Evolutionary conservation across 2,797 vertebrate species (phyloP).

Genomic region (Liasis olivaceus): DNA sequence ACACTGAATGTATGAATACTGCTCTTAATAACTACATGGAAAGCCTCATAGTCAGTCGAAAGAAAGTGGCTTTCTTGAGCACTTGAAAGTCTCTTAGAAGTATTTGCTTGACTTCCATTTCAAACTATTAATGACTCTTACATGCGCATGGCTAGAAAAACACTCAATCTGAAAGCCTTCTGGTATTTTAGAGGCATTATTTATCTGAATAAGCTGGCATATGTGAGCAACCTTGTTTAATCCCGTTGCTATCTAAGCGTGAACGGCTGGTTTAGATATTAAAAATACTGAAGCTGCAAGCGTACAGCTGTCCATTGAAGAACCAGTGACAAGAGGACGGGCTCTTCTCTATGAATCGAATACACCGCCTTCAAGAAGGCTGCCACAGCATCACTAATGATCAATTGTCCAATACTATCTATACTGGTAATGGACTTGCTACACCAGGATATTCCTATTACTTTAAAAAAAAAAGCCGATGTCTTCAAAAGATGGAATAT

Average conservation of each 20-base stretch:
- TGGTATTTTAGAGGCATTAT: background rate
- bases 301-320: background rate
- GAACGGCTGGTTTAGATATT: background rate
- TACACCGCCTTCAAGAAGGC: background rate
- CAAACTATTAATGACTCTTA: background rate
- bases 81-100: too few species aligned
- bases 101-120: background rate
- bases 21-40: background rate
- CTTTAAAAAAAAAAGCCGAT: conserved; percentile 6
- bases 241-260: background rate
- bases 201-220: background rate
- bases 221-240: background rate
- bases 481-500: background rate
- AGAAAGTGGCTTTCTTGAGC: background rate
- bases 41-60: background rate
- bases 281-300: background rate
- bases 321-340: background rate
- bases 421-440: conserved; percentile 9
- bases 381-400: background rate
- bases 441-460: conserved; percentile 6
- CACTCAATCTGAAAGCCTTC: too few species aligned
- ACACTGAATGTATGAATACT: too few species aligned
- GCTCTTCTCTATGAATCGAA: background rate
- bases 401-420: conserved; percentile 12
- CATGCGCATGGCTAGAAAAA: background rate